Evolutionary conservation across 2,113 vertebrate species (phyloP), one percentile per base, ranked within the genome.

Genomic region (Shinisaurus crocodilurus): DNA sequence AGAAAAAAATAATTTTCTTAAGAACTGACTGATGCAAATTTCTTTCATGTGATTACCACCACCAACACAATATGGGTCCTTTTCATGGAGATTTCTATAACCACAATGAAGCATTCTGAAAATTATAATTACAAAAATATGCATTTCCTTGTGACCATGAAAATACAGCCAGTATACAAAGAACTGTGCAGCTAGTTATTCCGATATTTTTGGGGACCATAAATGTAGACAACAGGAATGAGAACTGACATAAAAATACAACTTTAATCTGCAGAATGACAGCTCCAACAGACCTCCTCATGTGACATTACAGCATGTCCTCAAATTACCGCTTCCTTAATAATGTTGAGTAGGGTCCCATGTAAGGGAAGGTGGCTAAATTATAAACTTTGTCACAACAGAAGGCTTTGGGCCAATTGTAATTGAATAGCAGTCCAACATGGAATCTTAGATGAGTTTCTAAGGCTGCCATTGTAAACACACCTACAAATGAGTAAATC

Each of bases 1-100:
- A 48, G 7, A 13, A 40, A 60, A 63, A 86, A 90, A 87, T 84
- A 93, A 88, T 34, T 85, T 79, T 87, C 91, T 76, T 69, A n/a
- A 90, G 20, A 91, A 89, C 50, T 80, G 65, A 81, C 18, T 91
- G 18, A 82, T 92, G 34, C 65, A 34, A 50, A 50, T 69, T 29
- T 69, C 18, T 50, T 81, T 69, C 43, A 74, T 74, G 15, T 74
- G 8, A 48, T 23, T 54, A 43, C 34, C 48, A 50, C 5, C 29
- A 65, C 16, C 9, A 29, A 13, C 9, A 25, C 85, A 27, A 57
- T 86, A 54, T 86, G 85, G 3, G 4, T 1, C 23, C 69, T 12
- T 86, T 72, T 45, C 54, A 29, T 75, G 27, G 85, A 57, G 57
- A 72, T 16, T 5, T 15, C 29, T 23, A 70, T 45, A 40, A 13